phyloP scores from a whole-genome alignment of 2,888 invertebrate species.

The Acanthopleura granulata region DNA sequence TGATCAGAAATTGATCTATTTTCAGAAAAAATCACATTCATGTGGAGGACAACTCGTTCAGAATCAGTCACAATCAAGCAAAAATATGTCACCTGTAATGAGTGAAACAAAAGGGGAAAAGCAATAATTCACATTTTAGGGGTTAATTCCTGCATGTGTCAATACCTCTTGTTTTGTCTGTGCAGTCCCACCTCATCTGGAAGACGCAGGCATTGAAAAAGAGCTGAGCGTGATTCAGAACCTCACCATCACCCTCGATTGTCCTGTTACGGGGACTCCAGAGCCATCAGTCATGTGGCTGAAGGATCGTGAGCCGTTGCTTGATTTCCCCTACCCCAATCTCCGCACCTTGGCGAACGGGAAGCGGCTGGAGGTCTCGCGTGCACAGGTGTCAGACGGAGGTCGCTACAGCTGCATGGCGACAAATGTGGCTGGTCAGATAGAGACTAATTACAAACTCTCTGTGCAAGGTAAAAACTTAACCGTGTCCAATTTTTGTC shows the following conservation, averaged over 20 bases:
- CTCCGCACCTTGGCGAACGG: constrained; percentile 56
- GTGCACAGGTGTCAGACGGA: constrained; percentile 65
- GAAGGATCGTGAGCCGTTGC: constrained; percentile 53
- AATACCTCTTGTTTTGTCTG: no score
- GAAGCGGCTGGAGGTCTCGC: constrained; percentile 65
- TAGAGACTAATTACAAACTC: constrained; percentile 52
- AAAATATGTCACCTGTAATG: no score
- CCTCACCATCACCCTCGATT: constrained; percentile 63
- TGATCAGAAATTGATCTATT: no score
- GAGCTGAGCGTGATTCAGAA: constrained; percentile 64
- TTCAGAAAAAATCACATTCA: no score
- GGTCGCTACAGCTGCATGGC: constrained; percentile 71
- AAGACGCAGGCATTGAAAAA: constrained; percentile 38
- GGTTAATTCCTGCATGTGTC: no score
- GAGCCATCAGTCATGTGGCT: constrained; percentile 69
- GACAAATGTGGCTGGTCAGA: constrained; percentile 70
- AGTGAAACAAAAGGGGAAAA: no score
- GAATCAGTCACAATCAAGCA: no score
- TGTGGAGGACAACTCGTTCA: no score
- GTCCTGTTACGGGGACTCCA: constrained; percentile 67
- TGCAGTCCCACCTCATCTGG: constrained; percentile 62
- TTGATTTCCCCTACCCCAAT: constrained; percentile 58
- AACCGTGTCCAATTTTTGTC: background rate
- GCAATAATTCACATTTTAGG: no score
- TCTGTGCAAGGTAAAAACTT: constrained; percentile 53